Base-by-base conservation (phyloP, 30 jellyfish, hydroid and myxozoan genomes). In the Hydra vulgaris region DNA sequence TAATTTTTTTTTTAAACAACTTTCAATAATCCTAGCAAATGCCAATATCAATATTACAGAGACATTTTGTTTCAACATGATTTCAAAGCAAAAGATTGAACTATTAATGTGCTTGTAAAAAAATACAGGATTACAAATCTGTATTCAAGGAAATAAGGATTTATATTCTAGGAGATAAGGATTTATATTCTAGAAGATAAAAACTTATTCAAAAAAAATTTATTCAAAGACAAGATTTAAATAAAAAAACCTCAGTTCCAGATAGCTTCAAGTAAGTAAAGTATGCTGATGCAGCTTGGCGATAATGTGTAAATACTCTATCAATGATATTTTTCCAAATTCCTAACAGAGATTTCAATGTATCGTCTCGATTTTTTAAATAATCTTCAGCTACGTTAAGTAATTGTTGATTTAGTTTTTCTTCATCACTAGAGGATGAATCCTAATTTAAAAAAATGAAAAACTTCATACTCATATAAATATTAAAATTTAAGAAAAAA, bases 291-390 rank as follows among this genome's bases (percentile, higher is more conserved):
- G 94, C 89, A 22, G 99, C 96, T 73, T 94, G 96, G 79, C 85
- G 88, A 85, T 94, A 94, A 76, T 94, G 95, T 18, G 96, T 79
- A 73, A 94, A 94, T 23, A 94, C 95, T 27, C 99, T 95, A 66
- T 79, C 95, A 15, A 94, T 81, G 17, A 94, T 76, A 27, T 87
- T 86, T 23, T 83, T 89, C 96, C 96, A 94, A 25, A 94, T 72
- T 12, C 75, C 54, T 18, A 86, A 26, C 70, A 94, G 82, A 1
- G 85, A 53, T 0, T 82, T 69, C 17, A 88, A 66, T 21, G 78
- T 74, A 20, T 77, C 85, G 20, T 83, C 85, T 20, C 81, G 74
- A 17, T 81, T 88, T 76, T 76, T 86, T 17, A 83, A 72, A 24
- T 83, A 54, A 23, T 77, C 75, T 20, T 94, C 96, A 54, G 87